These are phyloP conservation scores for Pristionchus exspectatus DNA, from an alignment of 2,888 invertebrate genomes.

Conservation along the genomic window DNA sequence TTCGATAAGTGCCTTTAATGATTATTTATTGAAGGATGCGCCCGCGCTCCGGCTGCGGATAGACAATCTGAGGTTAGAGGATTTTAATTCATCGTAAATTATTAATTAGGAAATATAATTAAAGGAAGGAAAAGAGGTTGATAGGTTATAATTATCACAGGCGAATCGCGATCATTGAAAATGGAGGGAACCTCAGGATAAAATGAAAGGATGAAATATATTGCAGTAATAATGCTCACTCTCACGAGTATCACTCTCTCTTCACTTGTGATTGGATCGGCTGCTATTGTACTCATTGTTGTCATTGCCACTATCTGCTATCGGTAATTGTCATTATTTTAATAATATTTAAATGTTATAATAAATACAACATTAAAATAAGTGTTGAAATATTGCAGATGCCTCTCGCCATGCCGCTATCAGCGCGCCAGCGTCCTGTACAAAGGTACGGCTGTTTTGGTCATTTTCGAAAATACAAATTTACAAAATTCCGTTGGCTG, in stretches of 20 bases:
- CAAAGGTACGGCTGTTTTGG: not conserved
- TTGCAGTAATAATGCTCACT: not conserved
- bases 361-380: not conserved
- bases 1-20: not conserved
- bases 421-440: not conserved
- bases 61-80: not conserved
- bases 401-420: slow-evolving; percentile 15
- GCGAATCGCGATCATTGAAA: not conserved
- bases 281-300: not conserved
- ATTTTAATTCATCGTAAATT: not conserved
- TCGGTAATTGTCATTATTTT: not conserved
- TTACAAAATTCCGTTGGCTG: not conserved
- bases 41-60: slow-evolving; percentile 27
- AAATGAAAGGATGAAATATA: not conserved
- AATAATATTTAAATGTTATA: not conserved
- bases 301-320: slow-evolving; percentile 25
- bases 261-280: slow-evolving; percentile 4
- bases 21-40: not conserved
- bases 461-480: not conserved
- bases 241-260: slow-evolving; percentile 16
- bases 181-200: not conserved
- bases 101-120: not conserved
- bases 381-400: not conserved
- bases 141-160: not conserved
- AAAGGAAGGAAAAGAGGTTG: too few relatives aligned